Evolutionary conservation across 2,113 vertebrate species (phyloP), one percentile per base, ranked within the genome.

Genomic region (Dolichallabes microphthalmus): DNA sequence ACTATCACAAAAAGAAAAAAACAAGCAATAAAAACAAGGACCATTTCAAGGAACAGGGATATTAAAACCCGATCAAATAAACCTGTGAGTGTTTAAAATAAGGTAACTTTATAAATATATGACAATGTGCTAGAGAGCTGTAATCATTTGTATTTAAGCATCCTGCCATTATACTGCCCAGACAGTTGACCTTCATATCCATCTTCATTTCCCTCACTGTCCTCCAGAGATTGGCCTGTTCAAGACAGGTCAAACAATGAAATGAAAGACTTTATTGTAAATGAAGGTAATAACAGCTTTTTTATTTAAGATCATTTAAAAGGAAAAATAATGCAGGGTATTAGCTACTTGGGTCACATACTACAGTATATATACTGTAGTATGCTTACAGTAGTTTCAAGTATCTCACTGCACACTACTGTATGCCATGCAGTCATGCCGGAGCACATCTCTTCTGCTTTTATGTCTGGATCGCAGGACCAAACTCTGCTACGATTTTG

Each of bases 401-500:
- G 87, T 77, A 73, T 81, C 85, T 52, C 20, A 73, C 77, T 86
- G 79, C 52, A 85, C 76, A 58, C 84, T 81, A n/a, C n/a, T n/a
- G n/a, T n/a, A 82, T 76, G 85, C 79, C 64, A 82, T 83, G 68
- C 71, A 85, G 45, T 58, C 58, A 35, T 73, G 83, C 84, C 68
- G 27, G 57, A 63, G 85, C 68, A 71, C 60, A 76, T 82, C 73
- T 86, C 61, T 27, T 81, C 55, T 39, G 52, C 81, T 76, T 80
- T 87, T 90, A 89, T 88, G 87, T 90, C 87, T 85, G 88, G 90
- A 91, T 87, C 80, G 83, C 79, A 58, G 91, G 90, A 88, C 90
- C 90, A 92, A 91, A 91, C 86, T 89, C 86, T 45, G 69, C 89
- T 93, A 92, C 84, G 55, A 83, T 90, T 91, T 91, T 91, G 91